Evolutionary conservation across 2,113 vertebrate species (phyloP).

Genomic region (Peromyscus polionotus): DNA sequence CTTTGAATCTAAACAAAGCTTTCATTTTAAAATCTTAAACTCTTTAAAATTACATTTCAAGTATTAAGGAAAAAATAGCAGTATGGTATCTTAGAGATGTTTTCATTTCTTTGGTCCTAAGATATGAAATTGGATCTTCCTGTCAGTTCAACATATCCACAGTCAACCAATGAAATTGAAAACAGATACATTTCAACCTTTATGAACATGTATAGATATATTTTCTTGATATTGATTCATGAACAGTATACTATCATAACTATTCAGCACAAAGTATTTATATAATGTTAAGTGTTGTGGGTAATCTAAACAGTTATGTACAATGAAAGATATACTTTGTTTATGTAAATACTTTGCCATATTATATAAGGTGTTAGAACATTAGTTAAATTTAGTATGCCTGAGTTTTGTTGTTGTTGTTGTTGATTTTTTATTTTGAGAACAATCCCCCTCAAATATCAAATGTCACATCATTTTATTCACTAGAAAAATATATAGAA

Average conservation of each 20-base stretch:
- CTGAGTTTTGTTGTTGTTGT: not conserved
- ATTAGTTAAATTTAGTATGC: not conserved
- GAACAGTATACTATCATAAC: not conserved
- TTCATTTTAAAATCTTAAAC: not conserved
- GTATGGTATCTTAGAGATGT: not conserved
- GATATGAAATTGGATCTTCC: not conserved
- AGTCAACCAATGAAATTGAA: not conserved
- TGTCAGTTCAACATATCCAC: not conserved
- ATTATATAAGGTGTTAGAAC: not conserved
- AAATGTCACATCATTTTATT: not conserved
- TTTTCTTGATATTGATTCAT: not conserved
- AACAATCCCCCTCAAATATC: not conserved
- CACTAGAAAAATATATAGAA: not conserved
- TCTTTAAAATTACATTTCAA: not conserved
- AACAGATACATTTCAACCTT: not conserved
- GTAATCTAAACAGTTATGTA: not conserved
- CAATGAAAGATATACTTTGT: not conserved
- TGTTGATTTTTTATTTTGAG: not conserved
- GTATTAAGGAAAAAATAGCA: not conserved
- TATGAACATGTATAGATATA: not conserved
- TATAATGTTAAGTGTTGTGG: not conserved
- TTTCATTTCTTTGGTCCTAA: not conserved
- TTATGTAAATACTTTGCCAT: not conserved
- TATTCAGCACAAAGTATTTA: not conserved
- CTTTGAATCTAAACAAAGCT: not conserved